Evolutionary conservation across 2,113 vertebrate species (phyloP).

Genomic region (Eretmochelys imbricata): DNA sequence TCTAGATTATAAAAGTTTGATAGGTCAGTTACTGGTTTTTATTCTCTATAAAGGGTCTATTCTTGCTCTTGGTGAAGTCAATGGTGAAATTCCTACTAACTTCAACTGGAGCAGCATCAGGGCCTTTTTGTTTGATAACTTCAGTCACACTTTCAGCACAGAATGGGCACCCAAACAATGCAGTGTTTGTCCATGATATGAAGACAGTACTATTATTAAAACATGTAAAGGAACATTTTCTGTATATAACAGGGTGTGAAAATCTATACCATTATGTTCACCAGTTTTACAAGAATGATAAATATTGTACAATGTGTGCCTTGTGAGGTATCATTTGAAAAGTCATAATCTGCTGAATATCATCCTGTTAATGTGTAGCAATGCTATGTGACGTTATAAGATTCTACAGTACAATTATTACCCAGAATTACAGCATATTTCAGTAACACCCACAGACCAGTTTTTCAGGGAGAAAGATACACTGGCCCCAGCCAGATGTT

Average conservation of each 20-base stretch:
- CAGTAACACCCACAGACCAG: no score
- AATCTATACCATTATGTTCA: no score
- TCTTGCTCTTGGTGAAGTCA: neutral
- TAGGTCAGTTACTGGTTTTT: neutral
- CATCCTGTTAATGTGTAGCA: no score
- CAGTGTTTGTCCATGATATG: neutral
- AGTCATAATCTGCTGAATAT: no score
- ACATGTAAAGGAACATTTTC: neutral
- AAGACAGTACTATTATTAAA: constrained; percentile 49
- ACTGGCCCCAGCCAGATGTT: no score
- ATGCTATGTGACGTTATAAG: no score
- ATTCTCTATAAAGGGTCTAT: neutral
- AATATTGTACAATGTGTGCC: no score
- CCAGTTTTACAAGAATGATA: no score
- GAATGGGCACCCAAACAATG: neutral
- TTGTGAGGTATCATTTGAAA: no score
- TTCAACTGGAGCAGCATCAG: neutral
- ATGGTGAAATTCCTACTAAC: neutral
- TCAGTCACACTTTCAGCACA: neutral
- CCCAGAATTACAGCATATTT: no score
- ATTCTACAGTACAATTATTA: no score
- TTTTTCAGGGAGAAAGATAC: no score
- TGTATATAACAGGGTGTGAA: neutral
- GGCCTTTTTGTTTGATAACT: constrained; percentile 36
- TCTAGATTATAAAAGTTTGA: neutral